Evolutionary conservation across 2,888 invertebrate genomes (phyloP), one percentile per base, ranked within the genome.

Genomic region (Bimastos eiseni): DNA sequence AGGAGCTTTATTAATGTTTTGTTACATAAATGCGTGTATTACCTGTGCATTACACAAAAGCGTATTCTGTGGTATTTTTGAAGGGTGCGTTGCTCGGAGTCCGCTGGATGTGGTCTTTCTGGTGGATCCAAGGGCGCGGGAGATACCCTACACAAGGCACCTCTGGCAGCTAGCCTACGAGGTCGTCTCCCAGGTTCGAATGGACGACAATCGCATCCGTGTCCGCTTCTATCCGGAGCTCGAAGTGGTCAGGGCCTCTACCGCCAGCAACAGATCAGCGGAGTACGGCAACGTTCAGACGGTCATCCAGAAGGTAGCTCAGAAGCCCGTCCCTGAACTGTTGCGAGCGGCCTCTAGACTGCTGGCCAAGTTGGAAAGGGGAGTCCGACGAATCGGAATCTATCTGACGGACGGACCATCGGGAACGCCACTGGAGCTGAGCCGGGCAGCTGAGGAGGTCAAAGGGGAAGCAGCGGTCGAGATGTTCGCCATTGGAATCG

Each of bases 111-210:
- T 90, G 37, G 90, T 90, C 21, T 90, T 90, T 33, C 37, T 90
- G 30, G 70, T 90, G 21, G 90, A 90, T 36, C 36, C 90, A 13
- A 90, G 70, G 70, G 70, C 70, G 70, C 70, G 11, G 70, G n/a
- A n/a, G 70, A n/a, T 8, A n/a, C 70, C 70, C 70, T n/a, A 70
- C 70, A n/a, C 70, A n/a, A 70, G 13, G 70, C 37, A 49, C 6
- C 88, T 92, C 34, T 92, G 91, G 91, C 88, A 91, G 38, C 90
- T 91, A 89, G 90, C 91, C 88, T 90, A 90, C 83, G 90, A 91
- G 86, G 88, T 92, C 41, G 84, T 92, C 36, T n/a, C 84, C n/a
- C 83, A 88, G 41, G 33, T 92, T 21, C 89, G 91, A 88, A 88
- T 92, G 90, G 70, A 37, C 36, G 90, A 92, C 55, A 90, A 86